phyloP scores from a whole-genome alignment of 2,888 invertebrate species.

The Plebejus melissa region DNA sequence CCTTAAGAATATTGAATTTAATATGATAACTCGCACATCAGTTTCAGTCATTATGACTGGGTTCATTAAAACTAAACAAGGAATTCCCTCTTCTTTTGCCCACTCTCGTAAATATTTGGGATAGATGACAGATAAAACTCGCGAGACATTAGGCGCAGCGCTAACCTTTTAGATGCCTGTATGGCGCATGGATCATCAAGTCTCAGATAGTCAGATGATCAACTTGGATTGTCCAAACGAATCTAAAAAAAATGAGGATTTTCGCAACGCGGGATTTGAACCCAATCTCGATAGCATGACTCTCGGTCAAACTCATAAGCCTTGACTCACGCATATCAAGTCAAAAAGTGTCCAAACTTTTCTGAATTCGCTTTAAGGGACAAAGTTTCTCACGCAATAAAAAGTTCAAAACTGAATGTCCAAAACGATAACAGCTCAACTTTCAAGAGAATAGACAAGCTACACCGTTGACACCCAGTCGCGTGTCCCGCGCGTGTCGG shows the following conservation, averaged over 20 bases:
- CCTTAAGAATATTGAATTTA: background rate
- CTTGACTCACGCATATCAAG: no score
- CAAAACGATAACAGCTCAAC: conserved; percentile 11
- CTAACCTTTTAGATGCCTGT: background rate
- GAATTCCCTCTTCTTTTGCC: background rate
- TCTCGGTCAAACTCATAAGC: background rate
- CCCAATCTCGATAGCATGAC: background rate
- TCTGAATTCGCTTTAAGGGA: background rate
- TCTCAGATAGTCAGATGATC: background rate
- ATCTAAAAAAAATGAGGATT: background rate
- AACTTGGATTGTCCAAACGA: background rate
- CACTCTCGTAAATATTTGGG: background rate
- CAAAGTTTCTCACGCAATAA: conserved; percentile 13
- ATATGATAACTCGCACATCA: background rate
- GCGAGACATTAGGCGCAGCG: no score
- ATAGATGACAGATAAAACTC: background rate
- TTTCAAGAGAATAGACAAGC: conserved; percentile 22
- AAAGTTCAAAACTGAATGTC: background rate
- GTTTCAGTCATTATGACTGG: background rate
- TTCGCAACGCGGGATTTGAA: background rate
- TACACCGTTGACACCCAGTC: conserved; percentile 47
- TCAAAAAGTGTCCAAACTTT: no score
- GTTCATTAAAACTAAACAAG: background rate
- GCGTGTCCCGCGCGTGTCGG: conserved; percentile 57
- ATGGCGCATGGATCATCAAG: background rate